Base-by-base conservation (phyloP, 2,888 invertebrate species). In the Tetramorium bicarinatum region DNA sequence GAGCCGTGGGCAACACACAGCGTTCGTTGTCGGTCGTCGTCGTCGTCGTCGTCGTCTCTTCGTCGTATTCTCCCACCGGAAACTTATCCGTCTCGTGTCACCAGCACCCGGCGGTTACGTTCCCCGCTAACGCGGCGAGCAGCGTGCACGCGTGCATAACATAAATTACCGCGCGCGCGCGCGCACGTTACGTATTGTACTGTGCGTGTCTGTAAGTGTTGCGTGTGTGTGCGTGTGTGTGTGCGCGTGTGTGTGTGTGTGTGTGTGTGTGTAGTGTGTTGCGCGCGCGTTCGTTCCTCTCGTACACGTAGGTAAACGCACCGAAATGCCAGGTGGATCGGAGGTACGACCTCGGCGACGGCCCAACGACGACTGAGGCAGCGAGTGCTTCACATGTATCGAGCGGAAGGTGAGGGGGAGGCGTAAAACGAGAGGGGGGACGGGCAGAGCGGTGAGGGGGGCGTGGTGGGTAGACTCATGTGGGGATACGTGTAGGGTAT, bases 291-390 rank as follows among this genome's bases (percentile, higher is more conserved):
- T 66, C 29, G 29, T 2, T 29, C 2, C 29, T n/a, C 59, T 29
- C 44, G 74, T 44, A 29, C 29, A 29, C 41, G 76, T 18, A 64
- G 15, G 15, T 64, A 66, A 25, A 13, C 86, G 89, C 84, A 81
- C 74, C 76, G 83, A 85, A 75, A 80, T 84, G 62, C 72, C 74
- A 83, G 72, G 81, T 64, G 34, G 21, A 66, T 74, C 69, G 83
- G 62, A 83, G 83, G 77, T 49, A 92, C 92, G 91, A 92, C 91
- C 94, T 91, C 93, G 90, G 89, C 93, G 91, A 92, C 93, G 94
- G 92, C 91, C 93, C 92, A 93, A 92, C 93, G 92, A 91, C 93
- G 94, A 95, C 94, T 94, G 94, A 93, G 90, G 81, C 85, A 85
- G 82, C 87, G 87, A 29, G 29, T 29, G 91, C 89, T 88, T 89